Conservation (phyloP, 2,113 vertebrate genomes). For the Columba janthina region DNA sequence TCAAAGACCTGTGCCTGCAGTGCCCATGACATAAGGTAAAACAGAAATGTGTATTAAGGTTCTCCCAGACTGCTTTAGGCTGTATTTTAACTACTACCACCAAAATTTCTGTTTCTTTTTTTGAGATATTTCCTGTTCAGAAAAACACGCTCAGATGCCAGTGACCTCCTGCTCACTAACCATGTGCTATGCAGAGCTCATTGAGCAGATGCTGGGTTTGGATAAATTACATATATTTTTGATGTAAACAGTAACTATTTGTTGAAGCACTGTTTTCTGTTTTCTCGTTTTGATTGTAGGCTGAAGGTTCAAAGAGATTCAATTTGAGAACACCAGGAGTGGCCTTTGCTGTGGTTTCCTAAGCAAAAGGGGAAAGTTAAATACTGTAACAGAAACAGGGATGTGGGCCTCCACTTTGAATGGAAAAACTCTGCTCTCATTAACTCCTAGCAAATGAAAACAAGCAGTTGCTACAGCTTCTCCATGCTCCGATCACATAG, state of each 20-base stretch:
- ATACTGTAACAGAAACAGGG: not conserved
- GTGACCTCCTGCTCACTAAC: not conserved
- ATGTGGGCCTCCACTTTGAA: not conserved
- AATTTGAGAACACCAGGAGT: not conserved
- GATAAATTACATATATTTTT: not conserved
- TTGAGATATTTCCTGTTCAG: not conserved
- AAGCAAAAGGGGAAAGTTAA: not conserved
- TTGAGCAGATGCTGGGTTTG: not conserved
- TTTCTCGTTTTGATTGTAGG: conserved; percentile 9
- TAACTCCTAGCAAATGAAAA: not conserved
- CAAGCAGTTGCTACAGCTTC: not conserved
- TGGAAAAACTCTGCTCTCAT: not conserved
- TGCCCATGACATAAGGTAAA: not conserved
- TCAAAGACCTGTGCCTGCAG: not conserved
- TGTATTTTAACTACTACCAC: not conserved
- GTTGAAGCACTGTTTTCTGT: not conserved
- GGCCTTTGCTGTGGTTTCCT: conserved; percentile 4
- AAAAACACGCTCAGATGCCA: not conserved
- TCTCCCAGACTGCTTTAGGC: not conserved
- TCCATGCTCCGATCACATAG: not conserved
- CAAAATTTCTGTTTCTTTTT: not conserved
- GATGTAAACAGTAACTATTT: not conserved
- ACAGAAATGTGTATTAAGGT: not conserved
- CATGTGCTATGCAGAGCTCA: not conserved
- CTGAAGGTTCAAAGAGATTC: not conserved